phyloP scores from a whole-genome alignment of 2,888 invertebrate species.

The Lissocephala sabroskyi region DNA sequence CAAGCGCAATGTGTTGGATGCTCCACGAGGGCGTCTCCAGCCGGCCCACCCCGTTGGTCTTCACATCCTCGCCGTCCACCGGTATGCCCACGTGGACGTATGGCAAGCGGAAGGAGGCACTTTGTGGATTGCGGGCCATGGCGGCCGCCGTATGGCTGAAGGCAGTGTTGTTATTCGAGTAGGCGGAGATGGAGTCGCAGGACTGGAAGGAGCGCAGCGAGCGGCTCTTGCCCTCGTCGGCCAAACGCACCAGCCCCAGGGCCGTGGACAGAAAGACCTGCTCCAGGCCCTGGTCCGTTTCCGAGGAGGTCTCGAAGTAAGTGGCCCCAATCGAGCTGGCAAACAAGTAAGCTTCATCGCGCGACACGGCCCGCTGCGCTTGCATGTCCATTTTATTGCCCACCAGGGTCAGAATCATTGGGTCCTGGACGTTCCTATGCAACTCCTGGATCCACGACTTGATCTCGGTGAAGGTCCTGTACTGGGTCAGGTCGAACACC shows the following conservation, averaged over 20 bases:
- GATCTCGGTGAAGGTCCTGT: constrained; percentile 82
- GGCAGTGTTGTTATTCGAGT: constrained; percentile 63
- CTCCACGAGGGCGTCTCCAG: constrained; percentile 79
- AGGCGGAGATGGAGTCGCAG: constrained; percentile 71
- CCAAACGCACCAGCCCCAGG: constrained; percentile 76
- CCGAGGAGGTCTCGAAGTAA: constrained; percentile 89
- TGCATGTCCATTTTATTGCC: constrained; percentile 89
- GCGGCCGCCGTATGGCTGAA: constrained; percentile 54
- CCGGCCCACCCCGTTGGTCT: constrained; percentile 77
- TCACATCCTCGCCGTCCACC: constrained; percentile 74
- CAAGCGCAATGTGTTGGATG: constrained; percentile 79
- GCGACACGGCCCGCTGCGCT: constrained; percentile 77
- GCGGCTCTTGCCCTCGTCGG: constrained; percentile 73
- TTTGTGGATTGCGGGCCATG: constrained; percentile 34
- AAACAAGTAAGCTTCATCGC: constrained; percentile 82
- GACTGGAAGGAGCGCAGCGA: constrained; percentile 78
- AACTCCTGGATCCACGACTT: constrained; percentile 90
- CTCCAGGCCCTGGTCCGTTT: constrained; percentile 84
- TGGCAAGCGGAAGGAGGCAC: constrained; percentile 64
- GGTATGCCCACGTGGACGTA: constrained; percentile 70
- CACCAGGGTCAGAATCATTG: constrained; percentile 84
- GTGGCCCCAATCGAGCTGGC: constrained; percentile 86
- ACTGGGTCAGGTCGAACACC: constrained; percentile 88
- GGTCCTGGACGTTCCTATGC: constrained; percentile 83
- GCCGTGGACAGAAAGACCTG: constrained; percentile 82